Percentiles rank a stretch among this genome's conserved stretches.
Evolutionary conservation across 2,113 vertebrate species (phyloP).

Genomic region (Malurus melanocephalus): DNA sequence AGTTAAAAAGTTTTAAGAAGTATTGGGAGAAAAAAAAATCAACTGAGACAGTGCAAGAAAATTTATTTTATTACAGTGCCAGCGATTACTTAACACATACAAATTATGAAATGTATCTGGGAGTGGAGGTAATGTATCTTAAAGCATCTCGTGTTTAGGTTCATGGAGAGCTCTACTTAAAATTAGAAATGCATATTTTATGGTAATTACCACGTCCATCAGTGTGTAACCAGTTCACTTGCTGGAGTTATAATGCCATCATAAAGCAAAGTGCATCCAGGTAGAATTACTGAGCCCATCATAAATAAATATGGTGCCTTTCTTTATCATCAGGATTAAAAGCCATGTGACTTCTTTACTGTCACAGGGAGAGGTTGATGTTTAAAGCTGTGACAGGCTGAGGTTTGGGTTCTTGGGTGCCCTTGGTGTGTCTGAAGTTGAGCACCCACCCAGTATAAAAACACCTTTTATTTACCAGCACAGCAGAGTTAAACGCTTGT

Average conservation of each 20-base stretch:
- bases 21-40: accelerated
- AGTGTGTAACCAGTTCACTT: conserved; percentile 1
- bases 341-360: conserved; percentile 6
- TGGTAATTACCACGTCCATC: neutral
- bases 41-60: neutral
- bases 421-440: neutral
- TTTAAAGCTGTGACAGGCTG: neutral
- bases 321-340: conserved; percentile 44
- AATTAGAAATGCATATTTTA: conserved; percentile 20
- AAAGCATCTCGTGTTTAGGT: neutral
- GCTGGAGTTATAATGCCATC: neutral
- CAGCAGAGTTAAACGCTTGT: accelerated
- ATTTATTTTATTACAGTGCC: neutral
- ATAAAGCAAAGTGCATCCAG: conserved; percentile 21
- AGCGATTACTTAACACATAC: neutral
- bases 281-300: conserved; percentile 17
- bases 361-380: neutral
- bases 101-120: neutral
- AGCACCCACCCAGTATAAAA: neutral
- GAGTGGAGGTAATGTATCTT: neutral
- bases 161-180: neutral
- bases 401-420: neutral
- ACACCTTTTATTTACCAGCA: neutral
- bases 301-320: conserved; percentile 27
- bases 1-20: neutral